phyloP scores from a whole-genome alignment of 92 coral and sea anemone species.

The Bergia sp. region DNA sequence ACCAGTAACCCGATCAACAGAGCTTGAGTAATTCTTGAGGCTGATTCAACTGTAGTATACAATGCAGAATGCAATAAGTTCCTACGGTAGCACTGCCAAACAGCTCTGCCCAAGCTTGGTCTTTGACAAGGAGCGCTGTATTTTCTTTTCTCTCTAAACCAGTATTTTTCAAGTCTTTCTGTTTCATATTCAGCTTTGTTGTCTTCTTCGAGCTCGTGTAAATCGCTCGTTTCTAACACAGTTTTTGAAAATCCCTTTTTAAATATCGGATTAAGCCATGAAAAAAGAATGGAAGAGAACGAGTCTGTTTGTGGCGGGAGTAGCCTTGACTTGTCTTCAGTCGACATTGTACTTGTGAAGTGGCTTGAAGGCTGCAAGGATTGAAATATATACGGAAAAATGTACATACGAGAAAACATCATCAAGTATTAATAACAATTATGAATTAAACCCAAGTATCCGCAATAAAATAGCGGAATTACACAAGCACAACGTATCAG shows the following conservation, averaged over 20 bases:
- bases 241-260: slow-evolving; percentile 30
- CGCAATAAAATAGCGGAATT: slow-evolving; percentile 15
- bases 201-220: slow-evolving; percentile 32
- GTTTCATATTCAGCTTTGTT: slow-evolving; percentile 38
- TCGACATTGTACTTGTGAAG: slow-evolving; percentile 1
- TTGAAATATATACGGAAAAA: slow-evolving; percentile 2
- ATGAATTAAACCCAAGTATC: background rate
- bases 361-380: background rate
- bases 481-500: slow-evolving; percentile 13
- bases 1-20: slow-evolving; percentile 32
- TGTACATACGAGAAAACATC: slow-evolving; percentile 24
- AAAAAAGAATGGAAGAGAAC: slow-evolving; percentile 16
- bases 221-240: slow-evolving; percentile 8
- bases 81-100: slow-evolving; percentile 33
- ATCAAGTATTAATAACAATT: background rate
- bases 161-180: slow-evolving; percentile 23
- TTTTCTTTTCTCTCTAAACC: slow-evolving; percentile 10
- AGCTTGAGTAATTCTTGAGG: slow-evolving; percentile 34
- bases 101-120: slow-evolving; percentile 25
- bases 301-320: slow-evolving; percentile 18
- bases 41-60: slow-evolving; percentile 34
- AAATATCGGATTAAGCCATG: slow-evolving; percentile 43
- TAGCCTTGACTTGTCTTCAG: background rate
- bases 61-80: slow-evolving; percentile 28
- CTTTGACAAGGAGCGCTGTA: background rate